Base-by-base conservation (phyloP, 2,113 vertebrate species). In the Tichodroma muraria region DNA sequence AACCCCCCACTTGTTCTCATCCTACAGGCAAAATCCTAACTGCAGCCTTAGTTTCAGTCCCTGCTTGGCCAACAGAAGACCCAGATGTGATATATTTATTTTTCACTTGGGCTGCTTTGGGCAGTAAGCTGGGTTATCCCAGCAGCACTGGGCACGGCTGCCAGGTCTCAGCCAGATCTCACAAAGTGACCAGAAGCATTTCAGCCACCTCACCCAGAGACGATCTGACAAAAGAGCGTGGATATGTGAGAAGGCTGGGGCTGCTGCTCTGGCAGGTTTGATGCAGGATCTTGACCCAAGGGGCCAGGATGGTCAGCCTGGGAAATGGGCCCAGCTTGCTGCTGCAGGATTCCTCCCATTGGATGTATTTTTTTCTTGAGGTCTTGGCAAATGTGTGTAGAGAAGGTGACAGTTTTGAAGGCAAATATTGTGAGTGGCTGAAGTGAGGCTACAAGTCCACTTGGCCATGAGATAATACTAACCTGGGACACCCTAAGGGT, bases 221-320 rank as follows among this genome's bases (percentile, higher is more conserved):
- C 1, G 1, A 25, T 64, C 44, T 71, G 71, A 45, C 27, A 27
- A 75, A 90, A 25, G 14, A 12, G 5, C 0, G 0, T 1, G 6
- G 28, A 19, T 44, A 42, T 65, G 10, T 12, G 10, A 25, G 38
- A 33, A 28, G 35, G 18, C 38, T 88, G 27, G 45, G 52, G 47
- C 61, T 89, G 60, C 64, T 75, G 44, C 40, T 60, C 4, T 2
- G 78, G 35, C 14, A 35, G 47, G 14, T 79, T 85, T 85, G 47
- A 16, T 65, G 17, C 38, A 73, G 45, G 18, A 27, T 38, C 40
- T 56, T 59, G 24, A 50, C 15, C 28, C 10, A 9, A 18, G 9
- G 25, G 24, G 33, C 19, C n/a, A 77, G 35, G 23, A 25, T 38
- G 56, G n/a, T 69, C 40, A 57, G 45, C 42, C 2, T 13, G 8